Evolutionary conservation across 2,113 vertebrate species (phyloP).

Genomic region (Thermophis baileyi): DNA sequence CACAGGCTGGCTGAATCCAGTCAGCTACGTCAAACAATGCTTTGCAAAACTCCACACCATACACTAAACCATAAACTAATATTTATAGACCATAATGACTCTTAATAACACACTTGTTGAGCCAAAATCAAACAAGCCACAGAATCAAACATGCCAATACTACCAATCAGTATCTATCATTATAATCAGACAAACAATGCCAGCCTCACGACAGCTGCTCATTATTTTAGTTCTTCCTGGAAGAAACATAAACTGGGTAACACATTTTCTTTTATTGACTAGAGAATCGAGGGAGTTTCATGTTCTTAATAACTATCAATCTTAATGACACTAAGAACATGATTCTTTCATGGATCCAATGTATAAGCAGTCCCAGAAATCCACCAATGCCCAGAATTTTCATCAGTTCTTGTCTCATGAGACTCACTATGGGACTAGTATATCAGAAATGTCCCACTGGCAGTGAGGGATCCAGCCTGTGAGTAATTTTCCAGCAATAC

Average conservation of each 20-base stretch:
- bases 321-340: neutral
- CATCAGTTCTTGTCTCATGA: neutral
- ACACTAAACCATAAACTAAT: neutral
- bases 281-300: neutral
- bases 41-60: neutral
- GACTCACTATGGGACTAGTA: neutral
- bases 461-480: neutral
- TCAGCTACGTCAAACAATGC: neutral
- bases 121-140: neutral
- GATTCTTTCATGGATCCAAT: neutral
- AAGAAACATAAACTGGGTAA: neutral
- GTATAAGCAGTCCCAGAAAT: too few relatives aligned
- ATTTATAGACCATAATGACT: neutral
- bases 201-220: neutral
- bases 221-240: neutral
- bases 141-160: neutral
- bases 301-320: too few relatives aligned
- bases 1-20: neutral
- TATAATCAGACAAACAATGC: neutral
- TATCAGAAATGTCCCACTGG: neutral
- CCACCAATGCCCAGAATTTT: neutral
- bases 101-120: neutral
- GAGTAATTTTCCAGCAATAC: neutral
- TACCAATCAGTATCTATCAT: neutral
- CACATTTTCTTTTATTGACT: neutral